Base-by-base conservation (phyloP, 1,140 invertebrate genomes). In the Tribolium madens region DNA sequence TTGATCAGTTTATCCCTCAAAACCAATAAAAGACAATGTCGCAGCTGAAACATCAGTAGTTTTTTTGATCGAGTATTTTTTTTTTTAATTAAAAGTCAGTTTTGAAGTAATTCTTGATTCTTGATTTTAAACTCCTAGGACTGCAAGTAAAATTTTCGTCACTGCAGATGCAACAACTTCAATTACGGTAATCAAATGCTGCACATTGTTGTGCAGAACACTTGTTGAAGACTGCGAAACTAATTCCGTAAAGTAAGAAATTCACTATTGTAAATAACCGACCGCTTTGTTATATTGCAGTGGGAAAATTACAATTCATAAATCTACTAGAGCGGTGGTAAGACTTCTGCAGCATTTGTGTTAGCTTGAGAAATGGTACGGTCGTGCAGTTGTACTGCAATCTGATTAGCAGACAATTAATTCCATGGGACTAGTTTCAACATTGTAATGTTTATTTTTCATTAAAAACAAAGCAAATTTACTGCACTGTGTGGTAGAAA, bases 291-390 rank as follows among this genome's bases (percentile, higher is more conserved):
- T 64, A 64, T 64, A 33, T 64, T 33, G 57, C 57, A 64, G 21
- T 33, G 57, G 57, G 57, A 64, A 64, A 64, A 64, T 64, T 64
- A 64, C 57, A 64, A 64, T 64, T 64, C 57, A 64, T 64, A 64
- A 64, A 64, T 64, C 26, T 64, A 64, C 7, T 3, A 33, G n/a
- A 64, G 26, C 57, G 21, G 26, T 33, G 57, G 57, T 64, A 64
- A 64, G 57, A 64, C 57, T 64, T 64, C 52, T 64, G 57, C 57
- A 64, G 57, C 57, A 64, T 31, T 14, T 53, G 17, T 26, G 53
- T 21, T 6, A 60, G 18, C 17, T 21, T 33, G 57, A 64, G 57
- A 64, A 64, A 64, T 26, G 52, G 52, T 21, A 7, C 17, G 15
- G 17, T 18, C 52, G 15, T 64, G 57, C 57, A 64, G 21, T 64